Conservation (phyloP, 35 echinoderm and acorn worm genomes). For the Stichopus chloronotus region DNA sequence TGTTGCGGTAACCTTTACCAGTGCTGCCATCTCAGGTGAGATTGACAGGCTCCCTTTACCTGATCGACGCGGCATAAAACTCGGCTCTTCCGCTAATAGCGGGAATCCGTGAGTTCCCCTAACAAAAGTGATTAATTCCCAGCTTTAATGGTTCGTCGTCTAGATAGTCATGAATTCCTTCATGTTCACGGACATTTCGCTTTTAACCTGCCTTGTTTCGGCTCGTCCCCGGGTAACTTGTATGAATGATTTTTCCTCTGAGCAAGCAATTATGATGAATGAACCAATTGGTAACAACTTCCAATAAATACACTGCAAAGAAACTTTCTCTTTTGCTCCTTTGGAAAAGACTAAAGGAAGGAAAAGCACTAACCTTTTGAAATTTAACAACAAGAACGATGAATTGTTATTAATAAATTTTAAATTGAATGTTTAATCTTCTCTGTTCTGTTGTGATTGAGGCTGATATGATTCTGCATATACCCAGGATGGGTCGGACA, state of each 20-base stretch:
- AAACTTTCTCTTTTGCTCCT: too few relatives aligned
- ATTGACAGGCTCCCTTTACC: conserved; percentile 7
- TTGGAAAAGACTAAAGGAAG: too few relatives aligned
- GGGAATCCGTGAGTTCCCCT: background rate
- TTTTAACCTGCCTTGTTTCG: background rate
- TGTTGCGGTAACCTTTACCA: conserved; percentile 14
- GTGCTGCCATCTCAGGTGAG: background rate
- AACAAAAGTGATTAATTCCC: background rate
- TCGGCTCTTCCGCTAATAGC: conserved; percentile 26
- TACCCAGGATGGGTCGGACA: too few relatives aligned
- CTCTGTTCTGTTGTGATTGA: too few relatives aligned
- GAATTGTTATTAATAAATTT: too few relatives aligned
- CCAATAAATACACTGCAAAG: too few relatives aligned
- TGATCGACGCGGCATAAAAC: conserved; percentile 31
- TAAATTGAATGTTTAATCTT: too few relatives aligned
- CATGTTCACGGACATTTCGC: background rate
- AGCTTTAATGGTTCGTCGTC: background rate
- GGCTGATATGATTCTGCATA: too few relatives aligned
- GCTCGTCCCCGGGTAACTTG: background rate
- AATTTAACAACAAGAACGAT: too few relatives aligned
- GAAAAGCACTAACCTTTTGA: too few relatives aligned
- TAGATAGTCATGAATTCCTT: background rate
- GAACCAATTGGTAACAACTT: too few relatives aligned
- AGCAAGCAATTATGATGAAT: too few relatives aligned
- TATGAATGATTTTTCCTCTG: background rate